Evolutionary conservation across 2,113 vertebrate genomes (phyloP).

Genomic region (Hippocampus comes): DNA sequence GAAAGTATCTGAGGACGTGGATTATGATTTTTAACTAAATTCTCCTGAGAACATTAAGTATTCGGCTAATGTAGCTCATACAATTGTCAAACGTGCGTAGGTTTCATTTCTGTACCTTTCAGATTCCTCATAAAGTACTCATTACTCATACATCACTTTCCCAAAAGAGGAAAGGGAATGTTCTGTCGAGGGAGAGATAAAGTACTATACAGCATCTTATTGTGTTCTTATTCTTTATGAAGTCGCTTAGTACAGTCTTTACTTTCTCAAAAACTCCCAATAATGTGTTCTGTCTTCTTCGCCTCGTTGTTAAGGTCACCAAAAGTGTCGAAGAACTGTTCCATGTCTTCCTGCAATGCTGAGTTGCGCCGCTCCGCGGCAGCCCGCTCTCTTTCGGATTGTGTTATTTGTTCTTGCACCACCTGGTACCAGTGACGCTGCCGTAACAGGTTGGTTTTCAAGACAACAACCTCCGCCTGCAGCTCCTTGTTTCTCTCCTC

Average conservation of each 20-base stretch:
- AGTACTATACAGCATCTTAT: background rate
- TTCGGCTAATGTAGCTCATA: constrained; percentile 50
- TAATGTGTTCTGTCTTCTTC: constrained; percentile 65
- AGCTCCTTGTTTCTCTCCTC: constrained; percentile 74
- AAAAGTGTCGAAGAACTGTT: constrained; percentile 79
- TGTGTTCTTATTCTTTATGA: constrained; percentile 4
- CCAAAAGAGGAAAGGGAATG: background rate
- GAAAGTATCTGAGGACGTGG: too few species aligned
- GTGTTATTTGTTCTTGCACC: constrained; percentile 67
- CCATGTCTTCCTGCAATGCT: constrained; percentile 76
- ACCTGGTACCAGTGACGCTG: constrained; percentile 68
- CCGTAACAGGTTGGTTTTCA: constrained; percentile 69
- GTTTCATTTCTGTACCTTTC: constrained; percentile 23
- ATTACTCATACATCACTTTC: background rate
- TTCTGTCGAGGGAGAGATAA: constrained; percentile 8
- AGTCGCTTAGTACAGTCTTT: constrained; percentile 1
- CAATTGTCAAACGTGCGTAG: constrained; percentile 26
- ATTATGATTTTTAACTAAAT: background rate
- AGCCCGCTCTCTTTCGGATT: constrained; percentile 67
- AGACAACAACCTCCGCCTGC: constrained; percentile 63
- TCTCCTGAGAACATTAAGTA: background rate
- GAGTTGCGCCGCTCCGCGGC: constrained; percentile 73
- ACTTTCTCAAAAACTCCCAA: constrained; percentile 59
- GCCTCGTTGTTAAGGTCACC: constrained; percentile 73
- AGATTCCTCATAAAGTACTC: constrained; percentile 5